Percentiles rank a stretch among this genome's conserved stretches.
Conservation (phyloP, 2,888 invertebrate genomes). For the Nysson spinosus region DNA sequence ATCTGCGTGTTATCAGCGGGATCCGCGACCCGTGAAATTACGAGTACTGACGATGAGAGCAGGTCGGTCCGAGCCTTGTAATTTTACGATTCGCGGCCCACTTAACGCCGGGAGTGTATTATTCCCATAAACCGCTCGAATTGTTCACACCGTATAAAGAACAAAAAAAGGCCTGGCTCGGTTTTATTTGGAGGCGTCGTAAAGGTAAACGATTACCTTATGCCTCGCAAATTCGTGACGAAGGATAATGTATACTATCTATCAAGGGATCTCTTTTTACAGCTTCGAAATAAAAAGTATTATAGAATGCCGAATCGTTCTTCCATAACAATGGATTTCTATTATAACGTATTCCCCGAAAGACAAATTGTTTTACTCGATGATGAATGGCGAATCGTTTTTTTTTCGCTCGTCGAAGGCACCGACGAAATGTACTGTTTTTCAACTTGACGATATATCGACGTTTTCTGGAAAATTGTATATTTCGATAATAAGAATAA, state of each 20-base stretch:
- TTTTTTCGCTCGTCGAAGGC: too few species aligned
- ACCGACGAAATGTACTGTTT: too few species aligned
- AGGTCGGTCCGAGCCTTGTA: slow-evolving; percentile 45
- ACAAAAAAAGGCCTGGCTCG: neutral
- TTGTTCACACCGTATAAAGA: slow-evolving; percentile 12
- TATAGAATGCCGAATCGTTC: neutral
- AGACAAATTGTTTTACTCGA: too few species aligned
- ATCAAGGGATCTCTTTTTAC: too few species aligned
- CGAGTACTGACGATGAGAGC: slow-evolving; percentile 23
- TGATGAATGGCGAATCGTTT: too few species aligned
- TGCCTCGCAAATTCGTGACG: slow-evolving; percentile 4
- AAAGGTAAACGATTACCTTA: slow-evolving; percentile 37
- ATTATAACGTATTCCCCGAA: too few species aligned
- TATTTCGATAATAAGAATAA: too few species aligned
- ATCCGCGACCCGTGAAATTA: slow-evolving; percentile 54
- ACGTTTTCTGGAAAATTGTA: too few species aligned
- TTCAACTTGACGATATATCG: too few species aligned
- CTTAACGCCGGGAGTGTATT: slow-evolving; percentile 30
- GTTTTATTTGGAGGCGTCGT: too few species aligned
- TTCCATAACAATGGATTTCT: neutral
- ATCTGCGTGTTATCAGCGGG: slow-evolving; percentile 40
- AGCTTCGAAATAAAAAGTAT: too few species aligned
- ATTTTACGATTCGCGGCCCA: slow-evolving; percentile 53
- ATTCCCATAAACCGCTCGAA: slow-evolving; percentile 38
- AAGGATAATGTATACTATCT: slow-evolving; percentile 25